A percentile compares a stretch with the other conserved stretches of the same genome.
Evolutionary conservation across 92 coral and sea anemone genomes (phyloP).

Genomic region (Heteractis magnifica): DNA sequence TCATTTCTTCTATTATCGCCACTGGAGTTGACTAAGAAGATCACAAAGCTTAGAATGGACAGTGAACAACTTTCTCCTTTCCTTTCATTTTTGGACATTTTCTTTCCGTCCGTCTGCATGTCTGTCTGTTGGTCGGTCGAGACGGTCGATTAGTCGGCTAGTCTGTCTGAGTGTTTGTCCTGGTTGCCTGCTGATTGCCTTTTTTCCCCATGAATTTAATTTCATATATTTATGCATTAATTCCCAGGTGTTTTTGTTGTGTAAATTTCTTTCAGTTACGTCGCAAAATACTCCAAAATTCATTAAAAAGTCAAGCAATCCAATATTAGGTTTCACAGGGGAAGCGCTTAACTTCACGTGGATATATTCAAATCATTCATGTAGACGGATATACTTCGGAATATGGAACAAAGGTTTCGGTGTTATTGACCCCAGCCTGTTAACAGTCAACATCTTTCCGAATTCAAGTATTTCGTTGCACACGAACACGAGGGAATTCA

Average conservation of each 20-base stretch:
- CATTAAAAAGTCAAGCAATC: conserved; percentile 16
- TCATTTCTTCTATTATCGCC: too few relatives aligned
- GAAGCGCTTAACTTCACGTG: conserved; percentile 39
- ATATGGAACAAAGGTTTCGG: background rate
- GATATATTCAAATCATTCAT: conserved; percentile 12
- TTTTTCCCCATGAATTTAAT: too few relatives aligned
- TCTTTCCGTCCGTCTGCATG: too few relatives aligned
- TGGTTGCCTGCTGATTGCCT: too few relatives aligned
- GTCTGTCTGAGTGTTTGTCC: too few relatives aligned
- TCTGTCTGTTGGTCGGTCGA: too few relatives aligned
- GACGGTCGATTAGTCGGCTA: too few relatives aligned
- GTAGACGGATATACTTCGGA: conserved; percentile 39
- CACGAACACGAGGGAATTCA: background rate
- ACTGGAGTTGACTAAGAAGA: too few relatives aligned
- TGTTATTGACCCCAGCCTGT: background rate
- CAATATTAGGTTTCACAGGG: conserved; percentile 29
- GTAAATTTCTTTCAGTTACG: conserved; percentile 19
- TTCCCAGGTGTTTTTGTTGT: background rate
- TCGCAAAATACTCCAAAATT: conserved; percentile 19
- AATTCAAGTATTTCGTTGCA: background rate
- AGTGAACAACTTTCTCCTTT: too few relatives aligned
- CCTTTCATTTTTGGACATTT: too few relatives aligned
- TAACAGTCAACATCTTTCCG: background rate
- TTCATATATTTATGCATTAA: too few relatives aligned
- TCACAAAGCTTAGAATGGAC: too few relatives aligned